These are phyloP conservation scores for Hippopotamus amphibius DNA, from an alignment of 2,113 vertebrate genomes.

Conservation along the genomic window DNA sequence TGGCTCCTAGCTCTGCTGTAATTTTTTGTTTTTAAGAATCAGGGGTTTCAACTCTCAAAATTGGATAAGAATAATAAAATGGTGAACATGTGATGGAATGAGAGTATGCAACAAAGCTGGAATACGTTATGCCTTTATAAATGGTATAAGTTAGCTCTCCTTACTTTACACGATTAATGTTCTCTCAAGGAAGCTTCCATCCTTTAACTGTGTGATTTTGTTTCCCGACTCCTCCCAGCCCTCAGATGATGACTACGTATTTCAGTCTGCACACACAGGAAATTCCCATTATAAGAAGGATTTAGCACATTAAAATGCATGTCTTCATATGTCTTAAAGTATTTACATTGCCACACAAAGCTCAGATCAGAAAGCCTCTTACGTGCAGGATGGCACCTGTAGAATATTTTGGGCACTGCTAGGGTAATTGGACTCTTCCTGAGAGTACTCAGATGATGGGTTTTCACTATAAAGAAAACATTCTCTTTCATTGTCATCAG, in stretches of 20 bases:
- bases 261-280: not conserved
- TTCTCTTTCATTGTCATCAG: constrained; percentile 25
- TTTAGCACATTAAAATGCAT: not conserved
- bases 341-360: not conserved
- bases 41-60: not conserved
- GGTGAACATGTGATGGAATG: not conserved
- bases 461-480: constrained; percentile 37
- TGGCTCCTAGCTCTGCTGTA: not conserved
- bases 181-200: constrained; percentile 13
- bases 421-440: constrained; percentile 12
- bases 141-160: not conserved
- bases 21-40: not conserved
- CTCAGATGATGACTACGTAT: not conserved
- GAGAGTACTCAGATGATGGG: not conserved
- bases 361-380: not conserved
- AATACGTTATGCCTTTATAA: not conserved
- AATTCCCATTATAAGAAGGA: not conserved
- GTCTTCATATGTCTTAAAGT: not conserved
- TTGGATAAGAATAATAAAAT: constrained; percentile 9
- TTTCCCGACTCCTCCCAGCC: not conserved
- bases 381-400: not conserved
- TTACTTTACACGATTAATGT: not conserved
- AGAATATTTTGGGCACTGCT: not conserved
- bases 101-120: not conserved
- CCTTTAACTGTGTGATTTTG: not conserved